Base-by-base conservation (phyloP, 2,113 vertebrate species). In the Pomatorhinus ruficollis region DNA sequence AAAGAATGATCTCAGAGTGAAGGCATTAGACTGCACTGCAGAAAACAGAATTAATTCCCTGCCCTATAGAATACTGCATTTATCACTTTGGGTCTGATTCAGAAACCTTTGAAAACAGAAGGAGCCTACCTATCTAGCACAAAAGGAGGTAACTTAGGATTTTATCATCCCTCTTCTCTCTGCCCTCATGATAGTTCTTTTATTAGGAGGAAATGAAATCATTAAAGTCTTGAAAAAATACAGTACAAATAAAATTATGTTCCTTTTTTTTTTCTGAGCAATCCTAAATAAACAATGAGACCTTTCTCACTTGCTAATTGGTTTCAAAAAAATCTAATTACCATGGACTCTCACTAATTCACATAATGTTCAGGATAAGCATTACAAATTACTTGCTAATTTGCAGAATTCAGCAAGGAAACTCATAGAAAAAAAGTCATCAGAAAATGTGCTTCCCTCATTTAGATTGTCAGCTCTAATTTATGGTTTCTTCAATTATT, bases 401-500 rank as follows among this genome's bases (percentile, higher is more conserved):
- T 87, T 90, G 61, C 86, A 90, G 76, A 75, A 94, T 90, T 81
- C 80, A 89, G 61, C 57, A 50, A 89, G 31, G 76, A 89, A 94
- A 56, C 53, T 76, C 44, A 75, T 8, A 49, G 57, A 20, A 74
- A 75, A 88, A 83, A 45, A 72, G 37, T 33, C 21, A 52, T 22
- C 21, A 65, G 81, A 93, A 91, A 93, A 90, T 47, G 39, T 74
- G 70, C 56, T 95, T 64, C 44, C 47, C 72, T 95, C 88, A 89
- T 92, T 89, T 90, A 83, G 76, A 74, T 23, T 54, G 6, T 78
- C 93, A 87, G n/a, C 61, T 28, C 28, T 56, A 89, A 79, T 93
- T 95, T 87, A 94, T 90, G 56, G 61, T 70, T 93, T 88, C 92
- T 95, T 96, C 76, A 96, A 95, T 96, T 97, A 97, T 95, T 96